Conservation (phyloP, 2,113 vertebrate species). For the Pandion haliaetus region DNA sequence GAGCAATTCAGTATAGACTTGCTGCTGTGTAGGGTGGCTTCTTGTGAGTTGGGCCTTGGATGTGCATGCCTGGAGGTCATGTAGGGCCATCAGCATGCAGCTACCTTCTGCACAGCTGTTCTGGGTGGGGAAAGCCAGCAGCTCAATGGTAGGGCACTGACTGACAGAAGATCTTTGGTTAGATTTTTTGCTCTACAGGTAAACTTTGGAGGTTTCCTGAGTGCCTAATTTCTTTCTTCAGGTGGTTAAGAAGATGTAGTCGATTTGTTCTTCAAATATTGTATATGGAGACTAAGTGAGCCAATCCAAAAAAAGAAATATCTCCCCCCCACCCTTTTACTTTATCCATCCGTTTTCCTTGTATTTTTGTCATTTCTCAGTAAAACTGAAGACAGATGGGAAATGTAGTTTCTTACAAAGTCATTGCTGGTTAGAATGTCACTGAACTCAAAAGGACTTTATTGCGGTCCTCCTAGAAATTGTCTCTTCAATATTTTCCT, state of each 20-base stretch:
- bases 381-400: slow-evolving; percentile 37
- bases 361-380: background rate
- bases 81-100: background rate
- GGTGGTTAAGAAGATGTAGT: background rate
- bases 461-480: slow-evolving; percentile 47
- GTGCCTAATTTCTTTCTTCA: background rate
- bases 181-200: background rate
- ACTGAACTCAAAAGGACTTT: slow-evolving; percentile 56
- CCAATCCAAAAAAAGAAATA: background rate
- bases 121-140: background rate
- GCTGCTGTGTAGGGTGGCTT: background rate
- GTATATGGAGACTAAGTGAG: background rate
- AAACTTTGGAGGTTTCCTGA: background rate
- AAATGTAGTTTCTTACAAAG: slow-evolving; percentile 63
- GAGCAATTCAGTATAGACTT: background rate
- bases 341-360: background rate
- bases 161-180: background rate
- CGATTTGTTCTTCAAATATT: background rate
- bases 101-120: background rate
- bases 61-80: background rate
- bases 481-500: slow-evolving; percentile 44
- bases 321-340: background rate
- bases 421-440: slow-evolving; percentile 48
- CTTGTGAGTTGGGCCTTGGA: background rate
- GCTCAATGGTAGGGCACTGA: background rate